Evolutionary conservation across 2,888 invertebrate genomes (phyloP), one percentile per base, ranked within the genome.

Genomic region (Phyllotreta cruciferae): DNA sequence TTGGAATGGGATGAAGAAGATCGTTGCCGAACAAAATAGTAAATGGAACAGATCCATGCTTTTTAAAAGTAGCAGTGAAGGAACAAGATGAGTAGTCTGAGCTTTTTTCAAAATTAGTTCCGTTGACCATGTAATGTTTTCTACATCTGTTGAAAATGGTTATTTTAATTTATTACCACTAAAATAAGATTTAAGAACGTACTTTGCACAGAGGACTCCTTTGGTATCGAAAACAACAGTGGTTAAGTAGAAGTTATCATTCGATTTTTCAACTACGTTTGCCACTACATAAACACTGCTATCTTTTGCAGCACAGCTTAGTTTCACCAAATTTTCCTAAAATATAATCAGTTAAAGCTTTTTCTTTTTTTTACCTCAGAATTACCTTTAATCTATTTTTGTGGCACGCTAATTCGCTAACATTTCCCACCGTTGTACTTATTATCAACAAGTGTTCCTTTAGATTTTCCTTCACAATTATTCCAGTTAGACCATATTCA

Each of bases 1-100:
- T 35, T 24, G 63, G 49, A 13, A 53, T 54, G 3, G 14, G 9
- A 45, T 54, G 44, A 4, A 63, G 10, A 7, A 66, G 34, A 45
- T 66, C 63, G 5, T 55, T 61, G n/a, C 63, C 66, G 47, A 56
- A 66, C 14, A 66, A 14, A 6, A 66, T 49, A 3, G 61, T 14
- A 61, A 66, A 66, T n/a, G 34, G 41, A n/a, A 56, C 60, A 6
- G 37, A 36, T 7, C 4, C 6, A 8, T 11, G 39, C 36, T 35
- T 54, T 34, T 55, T 47, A 47, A 66, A 56, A n/a, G 49, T 58
- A 41, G 66, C 66, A 6, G 54, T 45, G 38, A 66, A 66, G 7
- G 44, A 41, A 42, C 66, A 66, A 10, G 49, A 10, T 0, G 55
- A 41, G 6, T 58, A 42, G 7, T 47, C 39, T 3, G 45, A 10